These are phyloP conservation scores for Ammodytes dubius DNA, from an alignment of 2,113 vertebrate genomes.

Conservation along the genomic window DNA sequence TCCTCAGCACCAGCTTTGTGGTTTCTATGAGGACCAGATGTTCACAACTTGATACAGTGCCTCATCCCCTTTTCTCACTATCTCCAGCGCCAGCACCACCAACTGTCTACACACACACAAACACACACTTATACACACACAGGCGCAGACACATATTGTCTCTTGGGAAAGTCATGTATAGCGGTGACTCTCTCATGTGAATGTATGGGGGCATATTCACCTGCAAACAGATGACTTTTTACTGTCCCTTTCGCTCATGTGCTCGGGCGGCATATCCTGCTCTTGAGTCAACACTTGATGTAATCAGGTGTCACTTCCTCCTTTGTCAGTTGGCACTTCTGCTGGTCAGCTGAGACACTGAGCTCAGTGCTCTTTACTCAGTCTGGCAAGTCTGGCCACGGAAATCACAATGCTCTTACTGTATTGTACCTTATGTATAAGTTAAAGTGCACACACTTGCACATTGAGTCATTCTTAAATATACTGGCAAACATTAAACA, in stretches of 20 bases:
- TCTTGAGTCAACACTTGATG: constrained; percentile 77
- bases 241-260: constrained; percentile 50
- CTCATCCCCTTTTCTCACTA: constrained; percentile 83
- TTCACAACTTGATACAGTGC: constrained; percentile 87
- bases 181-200: constrained; percentile 43
- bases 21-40: constrained; percentile 88
- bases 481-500: not conserved
- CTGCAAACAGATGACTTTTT: constrained; percentile 46
- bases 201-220: constrained; percentile 39
- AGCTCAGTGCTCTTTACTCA: not conserved
- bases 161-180: constrained; percentile 52
- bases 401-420: not conserved
- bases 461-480: not conserved
- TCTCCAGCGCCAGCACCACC: constrained; percentile 83
- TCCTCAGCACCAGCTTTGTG: constrained; percentile 85
- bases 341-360: constrained; percentile 46
- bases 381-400: constrained; percentile 8
- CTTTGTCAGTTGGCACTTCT: constrained; percentile 65
- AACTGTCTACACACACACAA: constrained; percentile 79
- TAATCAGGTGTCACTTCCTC: constrained; percentile 77
- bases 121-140: constrained; percentile 27
- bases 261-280: constrained; percentile 57
- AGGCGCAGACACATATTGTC: constrained; percentile 26
- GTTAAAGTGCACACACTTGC: not conserved
- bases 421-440: not conserved